These are phyloP conservation scores for Subanguina moxae DNA, from an alignment of 1,140 invertebrate genomes.

Conservation along the genomic window DNA sequence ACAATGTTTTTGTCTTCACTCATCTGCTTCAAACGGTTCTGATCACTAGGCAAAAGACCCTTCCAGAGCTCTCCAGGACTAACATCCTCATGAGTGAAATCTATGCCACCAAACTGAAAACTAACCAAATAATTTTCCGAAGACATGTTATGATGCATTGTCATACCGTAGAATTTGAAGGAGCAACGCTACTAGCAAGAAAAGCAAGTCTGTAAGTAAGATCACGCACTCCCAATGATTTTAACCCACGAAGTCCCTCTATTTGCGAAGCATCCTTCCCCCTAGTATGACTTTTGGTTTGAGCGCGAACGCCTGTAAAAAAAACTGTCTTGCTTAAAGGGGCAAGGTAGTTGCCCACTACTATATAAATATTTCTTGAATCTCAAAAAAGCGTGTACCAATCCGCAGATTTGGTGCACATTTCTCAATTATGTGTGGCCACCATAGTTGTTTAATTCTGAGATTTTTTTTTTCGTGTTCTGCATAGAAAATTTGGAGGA, in stretches of 20 bases:
- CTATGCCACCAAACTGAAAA: conserved; percentile 63
- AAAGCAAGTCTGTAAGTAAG: conserved; percentile 87
- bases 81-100: conserved; percentile 70
- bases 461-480: too few relatives aligned
- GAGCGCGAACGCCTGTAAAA: conserved; percentile 60
- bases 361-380: too few relatives aligned
- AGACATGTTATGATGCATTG: conserved; percentile 2
- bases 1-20: conserved; percentile 85
- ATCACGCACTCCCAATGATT: conserved; percentile 88
- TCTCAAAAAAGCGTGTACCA: too few relatives aligned
- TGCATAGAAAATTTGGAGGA: too few relatives aligned
- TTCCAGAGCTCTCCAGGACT: conserved; percentile 85
- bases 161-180: conserved; percentile 67
- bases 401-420: too few relatives aligned
- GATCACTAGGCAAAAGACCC: conserved; percentile 89
- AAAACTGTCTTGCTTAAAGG: too few relatives aligned
- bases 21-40: conserved; percentile 95
- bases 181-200: conserved; percentile 82
- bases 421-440: too few relatives aligned
- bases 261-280: conserved; percentile 68
- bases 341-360: too few relatives aligned
- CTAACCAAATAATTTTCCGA: background rate
- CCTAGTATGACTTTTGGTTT: conserved; percentile 34
- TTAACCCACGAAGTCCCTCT: conserved; percentile 85
- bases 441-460: too few relatives aligned